Evolutionary conservation across 2,113 vertebrate species (phyloP).

Genomic region (Tenrec ecaudatus): DNA sequence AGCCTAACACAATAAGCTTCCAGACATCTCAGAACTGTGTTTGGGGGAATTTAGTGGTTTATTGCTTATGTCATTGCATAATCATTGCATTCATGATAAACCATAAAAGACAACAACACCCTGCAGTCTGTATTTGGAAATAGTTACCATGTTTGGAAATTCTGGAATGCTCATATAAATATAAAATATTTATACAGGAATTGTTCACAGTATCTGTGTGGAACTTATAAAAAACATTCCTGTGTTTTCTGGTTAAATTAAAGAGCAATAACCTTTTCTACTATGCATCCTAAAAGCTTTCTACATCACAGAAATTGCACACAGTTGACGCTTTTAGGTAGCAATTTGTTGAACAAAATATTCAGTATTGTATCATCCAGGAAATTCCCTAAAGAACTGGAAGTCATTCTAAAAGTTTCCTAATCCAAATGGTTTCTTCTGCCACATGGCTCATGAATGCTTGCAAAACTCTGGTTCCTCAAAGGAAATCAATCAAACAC

Average conservation of each 20-base stretch:
- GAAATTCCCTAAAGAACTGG: slow-evolving; percentile 30
- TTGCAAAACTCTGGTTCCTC: not conserved
- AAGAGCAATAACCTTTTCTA: slow-evolving; percentile 20
- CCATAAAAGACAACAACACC: not conserved
- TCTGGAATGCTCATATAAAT: slow-evolving; percentile 1
- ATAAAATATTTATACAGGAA: slow-evolving; percentile 42
- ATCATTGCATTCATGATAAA: not conserved
- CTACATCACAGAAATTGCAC: not conserved
- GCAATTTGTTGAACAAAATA: slow-evolving; percentile 38
- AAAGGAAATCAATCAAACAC: not conserved
- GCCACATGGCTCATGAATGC: slow-evolving; percentile 10
- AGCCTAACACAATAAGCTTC: not conserved
- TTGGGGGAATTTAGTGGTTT: not conserved
- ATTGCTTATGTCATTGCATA: not conserved
- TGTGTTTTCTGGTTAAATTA: slow-evolving; percentile 54
- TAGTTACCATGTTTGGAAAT: not conserved
- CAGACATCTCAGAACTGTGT: not conserved
- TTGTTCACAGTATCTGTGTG: slow-evolving; percentile 16
- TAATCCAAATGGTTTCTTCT: slow-evolving; percentile 47
- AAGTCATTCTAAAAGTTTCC: not conserved
- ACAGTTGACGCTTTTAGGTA: not conserved
- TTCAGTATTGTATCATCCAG: not conserved
- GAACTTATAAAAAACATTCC: slow-evolving; percentile 20
- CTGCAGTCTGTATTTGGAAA: not conserved
- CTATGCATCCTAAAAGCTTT: slow-evolving; percentile 42